These are phyloP conservation scores for Coturnix japonica DNA, from an alignment of 2,113 vertebrate species.

Conservation along the genomic window DNA sequence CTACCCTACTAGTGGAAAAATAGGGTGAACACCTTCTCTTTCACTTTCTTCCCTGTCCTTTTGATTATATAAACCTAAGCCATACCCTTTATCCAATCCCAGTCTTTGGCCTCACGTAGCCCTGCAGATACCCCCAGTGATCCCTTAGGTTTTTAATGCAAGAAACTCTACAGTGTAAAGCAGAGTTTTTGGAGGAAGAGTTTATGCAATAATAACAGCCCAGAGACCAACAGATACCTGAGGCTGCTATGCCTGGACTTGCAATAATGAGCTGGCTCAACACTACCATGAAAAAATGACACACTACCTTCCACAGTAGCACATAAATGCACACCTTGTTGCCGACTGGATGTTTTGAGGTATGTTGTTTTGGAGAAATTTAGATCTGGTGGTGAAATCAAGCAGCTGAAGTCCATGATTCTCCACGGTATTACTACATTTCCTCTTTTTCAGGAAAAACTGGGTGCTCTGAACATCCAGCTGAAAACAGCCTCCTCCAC, in stretches of 20 bases:
- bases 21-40: neutral
- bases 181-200: neutral
- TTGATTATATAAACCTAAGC: rapidly evolving
- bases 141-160: neutral
- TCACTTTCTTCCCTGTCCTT: neutral
- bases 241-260: neutral
- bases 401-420: neutral
- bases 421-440: neutral
- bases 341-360: conserved; percentile 28
- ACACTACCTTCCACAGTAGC: neutral
- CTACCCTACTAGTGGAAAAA: neutral
- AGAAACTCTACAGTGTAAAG: rapidly evolving
- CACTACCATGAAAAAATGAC: neutral
- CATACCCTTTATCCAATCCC: too few relatives aligned
- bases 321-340: conserved; percentile 25
- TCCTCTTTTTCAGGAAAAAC: conserved; percentile 30
- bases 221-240: neutral
- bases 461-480: neutral
- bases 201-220: neutral
- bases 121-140: neutral
- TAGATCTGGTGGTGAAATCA: conserved; percentile 20
- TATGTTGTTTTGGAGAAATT: conserved; percentile 63
- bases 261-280: neutral
- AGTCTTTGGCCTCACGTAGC: neutral
- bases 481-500: neutral